Evolutionary conservation across 1,140 invertebrate genomes (phyloP).

Genomic region (Sipha flava): DNA sequence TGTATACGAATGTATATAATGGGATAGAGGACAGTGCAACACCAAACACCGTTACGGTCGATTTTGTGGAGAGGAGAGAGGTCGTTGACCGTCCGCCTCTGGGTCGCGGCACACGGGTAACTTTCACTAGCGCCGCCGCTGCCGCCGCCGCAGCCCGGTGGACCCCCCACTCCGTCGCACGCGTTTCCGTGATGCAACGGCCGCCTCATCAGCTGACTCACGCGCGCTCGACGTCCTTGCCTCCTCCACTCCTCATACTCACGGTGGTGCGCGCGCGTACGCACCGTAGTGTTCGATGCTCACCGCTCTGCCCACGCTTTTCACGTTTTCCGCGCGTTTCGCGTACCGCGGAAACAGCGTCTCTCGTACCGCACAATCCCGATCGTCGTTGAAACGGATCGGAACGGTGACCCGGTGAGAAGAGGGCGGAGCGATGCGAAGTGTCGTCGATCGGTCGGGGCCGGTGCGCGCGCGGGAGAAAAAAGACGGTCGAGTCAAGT

Average conservation of each 20-base stretch:
- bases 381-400: no score
- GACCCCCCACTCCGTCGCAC: not conserved
- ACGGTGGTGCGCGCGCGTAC: no score
- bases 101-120: conserved; percentile 8
- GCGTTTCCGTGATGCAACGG: conserved; percentile 24
- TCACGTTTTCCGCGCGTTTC: no score
- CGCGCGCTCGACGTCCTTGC: conserved; percentile 12
- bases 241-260: not conserved
- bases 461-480: no score
- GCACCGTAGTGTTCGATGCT: no score
- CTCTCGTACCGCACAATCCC: no score
- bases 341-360: no score
- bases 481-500: no score
- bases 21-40: not conserved
- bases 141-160: not conserved
- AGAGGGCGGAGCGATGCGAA: no score
- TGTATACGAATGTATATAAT: not conserved
- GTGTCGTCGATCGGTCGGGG: no score
- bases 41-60: conserved; percentile 27
- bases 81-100: conserved; percentile 20
- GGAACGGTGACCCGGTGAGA: no score
- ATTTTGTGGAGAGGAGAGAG: conserved; percentile 24
- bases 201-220: conserved; percentile 15
- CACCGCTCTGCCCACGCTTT: no score
- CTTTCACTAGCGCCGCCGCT: conserved; percentile 26